Base-by-base conservation (phyloP, 2,888 invertebrate genomes). In the Papilio elwesi region DNA sequence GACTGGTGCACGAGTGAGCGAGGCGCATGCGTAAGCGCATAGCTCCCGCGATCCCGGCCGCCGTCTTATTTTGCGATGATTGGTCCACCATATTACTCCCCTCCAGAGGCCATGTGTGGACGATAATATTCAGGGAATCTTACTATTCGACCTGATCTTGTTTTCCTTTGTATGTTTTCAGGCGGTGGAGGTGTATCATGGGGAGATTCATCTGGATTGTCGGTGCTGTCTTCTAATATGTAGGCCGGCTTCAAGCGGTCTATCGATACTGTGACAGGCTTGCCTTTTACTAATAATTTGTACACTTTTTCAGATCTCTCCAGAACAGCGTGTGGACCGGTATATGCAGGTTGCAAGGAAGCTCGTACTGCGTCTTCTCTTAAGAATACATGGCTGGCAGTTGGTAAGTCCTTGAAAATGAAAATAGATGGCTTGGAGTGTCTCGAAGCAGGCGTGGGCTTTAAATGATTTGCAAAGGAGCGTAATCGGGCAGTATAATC, bases 191-290 rank as follows among this genome's bases (percentile, higher is more conserved):
- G 26, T 26, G 26, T 2, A 26, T 26, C 26, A 26, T 26, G 2
- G 26, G 26, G 26, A 26, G 26, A 26, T 26, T 26, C 26, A 26
- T 26, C 26, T 26, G 1, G 26, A 26, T 1, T 26, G 26, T 26
- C 26, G 26, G 4, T 26, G 26, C 26, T 26, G 26, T 26, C 26
- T 26, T 26, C 2, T 26, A 26, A 26, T 52, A 75, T 62, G 59
- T 75, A 75, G 9, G 79, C 79, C 6, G 81, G 81, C 74, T 81
- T 81, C 0, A 82, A 47, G 9, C 80, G 71, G 65, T 82, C 79
- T 38, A 78, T 71, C 0, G 78, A 74, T 9, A 80, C 78, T 52
- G 76, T 79, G 7, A 76, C 75, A 0, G 48, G 43, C 38, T 77
- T 80, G 47, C 77, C 78, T 12, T 78, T 77, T 0, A 77, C 16